A percentile compares a stretch with the other conserved stretches of the same genome.
These are phyloP conservation scores for Drosophila gaucha DNA, from an alignment of 2,888 invertebrate species.

Conservation along the genomic window DNA sequence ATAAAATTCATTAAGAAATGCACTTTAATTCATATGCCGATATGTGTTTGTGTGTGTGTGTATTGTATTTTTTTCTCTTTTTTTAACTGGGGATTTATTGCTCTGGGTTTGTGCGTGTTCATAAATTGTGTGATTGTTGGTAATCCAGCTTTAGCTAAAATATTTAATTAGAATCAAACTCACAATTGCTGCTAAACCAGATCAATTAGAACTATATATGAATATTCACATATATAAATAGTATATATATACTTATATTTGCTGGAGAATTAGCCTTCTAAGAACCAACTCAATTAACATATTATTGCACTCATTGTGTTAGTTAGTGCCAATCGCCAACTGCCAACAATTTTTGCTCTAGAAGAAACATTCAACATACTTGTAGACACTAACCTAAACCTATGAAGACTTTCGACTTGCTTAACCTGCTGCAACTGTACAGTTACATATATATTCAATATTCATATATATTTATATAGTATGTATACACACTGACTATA, in stretches of 20 bases:
- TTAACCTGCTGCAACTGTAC: constrained; percentile 35
- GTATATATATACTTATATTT: constrained; percentile 7
- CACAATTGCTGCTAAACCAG: neutral
- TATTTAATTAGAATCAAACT: constrained; percentile 19
- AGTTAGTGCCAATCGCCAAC: constrained; percentile 24
- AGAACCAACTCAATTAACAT: constrained; percentile 33
- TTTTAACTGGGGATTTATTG: constrained; percentile 12
- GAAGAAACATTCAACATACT: constrained; percentile 45
- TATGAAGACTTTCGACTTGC: constrained; percentile 40
- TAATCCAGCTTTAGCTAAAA: constrained; percentile 22
- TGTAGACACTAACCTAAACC: constrained; percentile 36
- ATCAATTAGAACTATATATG: constrained; percentile 3
- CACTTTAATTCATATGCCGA: constrained; percentile 69
- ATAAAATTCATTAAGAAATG: constrained; percentile 62
- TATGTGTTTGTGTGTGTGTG: constrained; percentile 42
- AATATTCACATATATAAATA: constrained; percentile 1
- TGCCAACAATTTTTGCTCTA: constrained; percentile 40
- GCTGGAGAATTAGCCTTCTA: neutral
- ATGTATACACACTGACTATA: constrained; percentile 43
- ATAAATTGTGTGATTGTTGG: neutral
- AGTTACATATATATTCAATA: constrained; percentile 8
- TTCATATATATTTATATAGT: constrained; percentile 24
- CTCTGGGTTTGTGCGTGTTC: constrained; percentile 6
- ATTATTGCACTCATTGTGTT: constrained; percentile 39
- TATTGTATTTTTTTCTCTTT: neutral